Evolutionary conservation across 1,140 invertebrate genomes (phyloP), one percentile per base, ranked within the genome.

Genomic region (Aphis gossypii): DNA sequence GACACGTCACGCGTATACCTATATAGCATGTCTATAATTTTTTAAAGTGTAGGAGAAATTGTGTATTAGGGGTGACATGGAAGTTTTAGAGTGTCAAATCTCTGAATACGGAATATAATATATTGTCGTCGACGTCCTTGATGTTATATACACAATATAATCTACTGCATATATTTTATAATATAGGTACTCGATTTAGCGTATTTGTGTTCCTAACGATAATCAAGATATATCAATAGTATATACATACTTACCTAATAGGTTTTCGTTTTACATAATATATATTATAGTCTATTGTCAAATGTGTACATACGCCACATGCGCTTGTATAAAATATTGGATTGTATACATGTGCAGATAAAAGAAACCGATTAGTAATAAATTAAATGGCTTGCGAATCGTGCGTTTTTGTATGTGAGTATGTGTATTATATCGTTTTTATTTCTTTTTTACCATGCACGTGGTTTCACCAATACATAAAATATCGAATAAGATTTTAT

Each of bases 331-430:
- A 38, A 38, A 38, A 83, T 83, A 83, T 38, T 38, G 8, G 76
- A 38, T 38, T 38, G 35, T 23, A 82, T 38, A 38, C 35, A 83
- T 23, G 20, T 5, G 1, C 8, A 21, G 35, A 84, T 84, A 84
- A 83, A 25, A 84, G 41, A 84, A 84, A 44, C 83, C 83, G 41
- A 44, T 44, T 84, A 84, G 83, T 84, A 84, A 84, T 84, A 84
- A 84, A 84, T 84, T 84, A 84, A 84, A 41, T 44, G 14, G 14
- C 41, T 7, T 38, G 21, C 38, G 41, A 84, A 84, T 84, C 83
- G 83, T 84, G 83, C 41, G 21, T 84, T 41, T 84, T 84, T 23
- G 83, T 41, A 18, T 84, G 21, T 23, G 35, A 84, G 83, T 41
- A 41, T 84, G 11, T 84, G 38, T 84, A 41, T 84, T 84, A 38